phyloP scores from a whole-genome alignment of 2,113 vertebrate genomes.

The Zootoca vivipara region DNA sequence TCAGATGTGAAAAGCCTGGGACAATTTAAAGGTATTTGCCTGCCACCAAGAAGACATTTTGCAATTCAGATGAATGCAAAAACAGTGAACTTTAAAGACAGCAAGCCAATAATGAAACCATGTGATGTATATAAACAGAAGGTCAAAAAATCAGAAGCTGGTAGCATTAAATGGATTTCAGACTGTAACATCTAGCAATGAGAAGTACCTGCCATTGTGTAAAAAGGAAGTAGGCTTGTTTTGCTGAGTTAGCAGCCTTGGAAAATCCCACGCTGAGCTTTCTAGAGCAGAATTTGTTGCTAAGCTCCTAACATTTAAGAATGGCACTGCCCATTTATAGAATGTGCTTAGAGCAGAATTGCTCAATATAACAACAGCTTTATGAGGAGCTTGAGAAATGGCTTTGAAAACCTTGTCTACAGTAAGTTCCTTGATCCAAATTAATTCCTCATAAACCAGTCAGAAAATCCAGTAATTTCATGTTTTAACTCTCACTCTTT shows the following conservation, averaged over 20 bases:
- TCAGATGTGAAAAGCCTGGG: background rate
- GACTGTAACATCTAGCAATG: background rate
- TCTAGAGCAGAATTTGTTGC: background rate
- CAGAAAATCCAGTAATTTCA: background rate
- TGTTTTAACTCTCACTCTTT: background rate
- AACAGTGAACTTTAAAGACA: background rate
- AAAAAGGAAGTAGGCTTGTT: background rate
- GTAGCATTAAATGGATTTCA: constrained; percentile 12
- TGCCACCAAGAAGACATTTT: background rate
- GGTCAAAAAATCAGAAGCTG: background rate
- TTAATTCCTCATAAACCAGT: constrained; percentile 2
- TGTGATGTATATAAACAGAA: background rate
- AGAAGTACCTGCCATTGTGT: background rate
- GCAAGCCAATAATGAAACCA: background rate
- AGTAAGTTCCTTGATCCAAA: background rate
- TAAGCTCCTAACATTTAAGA: background rate
- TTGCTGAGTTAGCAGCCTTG: background rate
- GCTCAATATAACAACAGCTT: background rate
- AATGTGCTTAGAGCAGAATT: background rate
- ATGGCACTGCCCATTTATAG: background rate
- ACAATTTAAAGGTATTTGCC: background rate
- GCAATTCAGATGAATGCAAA: background rate
- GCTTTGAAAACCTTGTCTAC: background rate
- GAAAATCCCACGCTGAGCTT: background rate
- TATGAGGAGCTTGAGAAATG: background rate